Evolutionary conservation across 2,888 invertebrate species (phyloP).

Genomic region (Mongoloraphidia duomilia): DNA sequence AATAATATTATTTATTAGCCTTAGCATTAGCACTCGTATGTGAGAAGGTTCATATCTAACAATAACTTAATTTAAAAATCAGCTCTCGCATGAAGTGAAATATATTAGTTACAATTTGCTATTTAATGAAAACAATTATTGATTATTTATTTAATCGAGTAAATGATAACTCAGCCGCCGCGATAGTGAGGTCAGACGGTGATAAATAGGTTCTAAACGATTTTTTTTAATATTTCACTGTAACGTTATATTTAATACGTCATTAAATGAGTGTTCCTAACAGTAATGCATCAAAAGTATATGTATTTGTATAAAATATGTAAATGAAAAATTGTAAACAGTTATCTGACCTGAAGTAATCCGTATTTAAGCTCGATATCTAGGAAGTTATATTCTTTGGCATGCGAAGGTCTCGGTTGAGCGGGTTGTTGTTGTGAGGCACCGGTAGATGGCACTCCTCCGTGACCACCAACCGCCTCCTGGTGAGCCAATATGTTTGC

Average conservation of each 20-base stretch:
- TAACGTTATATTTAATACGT: too few relatives aligned
- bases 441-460: constrained; percentile 30
- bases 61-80: too few relatives aligned
- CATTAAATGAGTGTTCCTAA: too few relatives aligned
- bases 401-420: constrained; percentile 42
- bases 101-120: not conserved
- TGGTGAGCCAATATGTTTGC: constrained; percentile 78
- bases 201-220: too few relatives aligned
- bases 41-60: too few relatives aligned
- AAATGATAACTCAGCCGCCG: too few relatives aligned
- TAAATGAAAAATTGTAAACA: not conserved
- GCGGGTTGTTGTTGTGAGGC: constrained; percentile 29
- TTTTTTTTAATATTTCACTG: too few relatives aligned
- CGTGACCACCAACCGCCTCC: constrained; percentile 25
- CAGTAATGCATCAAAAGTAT: not conserved
- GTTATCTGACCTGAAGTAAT: constrained; percentile 62
- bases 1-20: too few relatives aligned
- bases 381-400: constrained; percentile 73
- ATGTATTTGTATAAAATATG: not conserved
- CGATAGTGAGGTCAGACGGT: too few relatives aligned
- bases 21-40: too few relatives aligned
- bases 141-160: too few relatives aligned
- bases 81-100: too few relatives aligned
- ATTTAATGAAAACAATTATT: not conserved
- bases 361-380: constrained; percentile 91